phyloP scores from a whole-genome alignment of 2,113 vertebrate species.

The Cepphus grylle region DNA sequence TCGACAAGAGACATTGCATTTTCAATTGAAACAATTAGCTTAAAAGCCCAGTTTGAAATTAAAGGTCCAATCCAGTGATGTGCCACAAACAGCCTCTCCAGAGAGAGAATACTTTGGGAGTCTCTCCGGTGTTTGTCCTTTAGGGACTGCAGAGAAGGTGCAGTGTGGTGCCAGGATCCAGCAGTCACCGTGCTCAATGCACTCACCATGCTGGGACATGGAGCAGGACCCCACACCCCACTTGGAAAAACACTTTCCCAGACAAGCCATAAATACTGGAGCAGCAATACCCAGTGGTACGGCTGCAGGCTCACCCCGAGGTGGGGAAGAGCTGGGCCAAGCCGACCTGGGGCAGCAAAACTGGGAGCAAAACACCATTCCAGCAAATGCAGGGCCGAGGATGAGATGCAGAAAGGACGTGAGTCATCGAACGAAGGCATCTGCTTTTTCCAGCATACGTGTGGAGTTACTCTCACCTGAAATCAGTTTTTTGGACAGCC shows the following conservation, averaged over 20 bases:
- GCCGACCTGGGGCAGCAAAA: not conserved
- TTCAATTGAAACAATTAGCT: not conserved
- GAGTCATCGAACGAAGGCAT: not conserved
- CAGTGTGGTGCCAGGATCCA: not conserved
- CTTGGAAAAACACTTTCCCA: not conserved
- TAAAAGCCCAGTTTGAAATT: not conserved
- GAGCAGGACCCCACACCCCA: not conserved
- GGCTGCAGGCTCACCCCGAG: not conserved
- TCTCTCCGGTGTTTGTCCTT: not conserved
- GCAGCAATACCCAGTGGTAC: not conserved
- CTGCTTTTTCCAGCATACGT: not conserved
- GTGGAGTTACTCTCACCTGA: conserved; percentile 38
- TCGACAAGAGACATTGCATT: rapidly evolving
- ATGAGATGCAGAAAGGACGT: not conserved
- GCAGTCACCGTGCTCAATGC: rapidly evolving
- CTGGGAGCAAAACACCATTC: not conserved
- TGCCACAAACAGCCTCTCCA: not conserved
- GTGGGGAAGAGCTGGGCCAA: not conserved
- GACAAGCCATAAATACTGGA: not conserved
- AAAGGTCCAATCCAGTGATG: not conserved
- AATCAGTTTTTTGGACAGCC: conserved; percentile 20
- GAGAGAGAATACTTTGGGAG: not conserved
- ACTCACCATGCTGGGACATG: rapidly evolving
- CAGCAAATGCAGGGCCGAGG: rapidly evolving
- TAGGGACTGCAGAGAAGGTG: not conserved